These are phyloP conservation scores for Morpho helenor DNA, from an alignment of 2,888 invertebrate genomes.

Conservation along the genomic window DNA sequence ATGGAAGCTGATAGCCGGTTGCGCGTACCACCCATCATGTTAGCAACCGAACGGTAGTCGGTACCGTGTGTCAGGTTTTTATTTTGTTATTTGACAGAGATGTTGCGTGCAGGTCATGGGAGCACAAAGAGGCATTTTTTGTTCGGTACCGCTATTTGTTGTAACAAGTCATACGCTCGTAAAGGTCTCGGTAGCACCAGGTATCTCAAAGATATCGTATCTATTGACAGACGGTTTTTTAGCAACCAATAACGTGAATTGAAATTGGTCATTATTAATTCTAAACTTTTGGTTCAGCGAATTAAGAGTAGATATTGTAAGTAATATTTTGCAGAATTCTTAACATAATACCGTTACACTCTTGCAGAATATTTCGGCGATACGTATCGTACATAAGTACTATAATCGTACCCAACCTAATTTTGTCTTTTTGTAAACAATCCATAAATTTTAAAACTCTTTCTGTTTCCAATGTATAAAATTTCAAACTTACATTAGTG, in stretches of 20 bases:
- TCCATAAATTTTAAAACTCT: too few relatives aligned
- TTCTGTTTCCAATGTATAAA: too few relatives aligned
- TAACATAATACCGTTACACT: too few relatives aligned
- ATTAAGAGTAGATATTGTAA: too few relatives aligned
- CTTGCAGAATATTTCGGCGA: too few relatives aligned
- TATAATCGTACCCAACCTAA: too few relatives aligned
- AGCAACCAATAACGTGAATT: not conserved
- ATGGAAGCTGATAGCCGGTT: conserved; percentile 44
- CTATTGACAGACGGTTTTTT: conserved; percentile 12
- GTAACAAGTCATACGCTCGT: conserved; percentile 8
- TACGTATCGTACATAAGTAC: too few relatives aligned
- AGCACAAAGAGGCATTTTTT: conserved; percentile 19
- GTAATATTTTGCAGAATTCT: too few relatives aligned
- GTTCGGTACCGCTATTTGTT: conserved; percentile 20
- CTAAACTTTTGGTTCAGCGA: too few relatives aligned
- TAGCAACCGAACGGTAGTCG: conserved; percentile 65
- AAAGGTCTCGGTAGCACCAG: conserved; percentile 3
- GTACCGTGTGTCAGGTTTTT: conserved; percentile 38
- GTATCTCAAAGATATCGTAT: conserved; percentile 6
- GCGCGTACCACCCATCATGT: conserved; percentile 60
- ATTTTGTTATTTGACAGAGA: conserved; percentile 48
- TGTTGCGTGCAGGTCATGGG: conserved; percentile 39
- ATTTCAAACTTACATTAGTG: too few relatives aligned
- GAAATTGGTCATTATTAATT: too few relatives aligned
- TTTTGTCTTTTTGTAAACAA: too few relatives aligned